Evolutionary conservation across 2,113 vertebrate genomes (phyloP), one percentile per base, ranked within the genome.

Genomic region (Oenanthe melanoleuca): DNA sequence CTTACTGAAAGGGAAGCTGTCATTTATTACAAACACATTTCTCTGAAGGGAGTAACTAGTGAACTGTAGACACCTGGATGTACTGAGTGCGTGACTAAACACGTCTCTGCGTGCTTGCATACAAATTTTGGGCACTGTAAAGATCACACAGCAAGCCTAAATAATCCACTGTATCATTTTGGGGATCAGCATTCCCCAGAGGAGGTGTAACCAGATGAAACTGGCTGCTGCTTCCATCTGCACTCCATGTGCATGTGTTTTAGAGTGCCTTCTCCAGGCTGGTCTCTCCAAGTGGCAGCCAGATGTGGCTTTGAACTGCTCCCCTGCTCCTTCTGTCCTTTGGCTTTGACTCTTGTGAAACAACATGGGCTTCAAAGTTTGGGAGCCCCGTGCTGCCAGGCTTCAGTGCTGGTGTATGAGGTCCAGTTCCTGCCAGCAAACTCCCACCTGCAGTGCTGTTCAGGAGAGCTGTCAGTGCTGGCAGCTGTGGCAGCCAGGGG

Each of bases 301-400:
- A 96, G 60, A n/a, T 83, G 79, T 71, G 53, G 23, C 79, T 96
- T 94, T 95, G 69, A 95, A 60, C 56, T 75, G 6, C 33, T 5
- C 5, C 17, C 5, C 15, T 15, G 3, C 50, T 74, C 25, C 45
- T 74, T 20, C 3, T 61, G 22, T 38, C 60, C 47, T 26, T 52
- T 56, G 20, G 6, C 80, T 95, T 92, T 52, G 53, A 29, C 61
- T 56, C 29, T 49, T 65, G 20, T 45, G 55, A 60, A 28, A 59
- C 55, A 47, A 37, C 42, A 64, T 3, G 3, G 38, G 40, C 28
- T 9, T 71, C 31, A 33, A 44, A 85, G 42, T 55, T 23, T 38
- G 65, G 23, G n/a, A 80, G 34, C 55, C 4, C 3, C 0, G 0
- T 57, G 24, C 59, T 92, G n/a, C 31, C 38, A 38, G 63, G 59